phyloP scores from a whole-genome alignment of 2,888 invertebrate species.

The Bruchidius siliquastri region DNA sequence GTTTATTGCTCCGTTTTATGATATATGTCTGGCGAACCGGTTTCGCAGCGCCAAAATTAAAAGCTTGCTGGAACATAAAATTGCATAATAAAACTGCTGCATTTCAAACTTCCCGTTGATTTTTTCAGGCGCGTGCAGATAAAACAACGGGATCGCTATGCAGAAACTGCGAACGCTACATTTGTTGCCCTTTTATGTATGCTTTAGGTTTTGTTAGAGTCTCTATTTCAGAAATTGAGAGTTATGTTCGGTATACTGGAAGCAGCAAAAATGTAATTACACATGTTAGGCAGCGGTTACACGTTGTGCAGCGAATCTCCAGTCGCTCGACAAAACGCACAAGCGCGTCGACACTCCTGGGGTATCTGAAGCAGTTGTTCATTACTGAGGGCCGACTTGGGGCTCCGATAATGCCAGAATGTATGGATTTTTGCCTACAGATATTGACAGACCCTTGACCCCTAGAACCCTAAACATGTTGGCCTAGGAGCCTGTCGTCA shows the following conservation, averaged over 20 bases:
- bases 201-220: not conserved
- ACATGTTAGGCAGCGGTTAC: too few species aligned
- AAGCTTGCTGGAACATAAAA: not conserved
- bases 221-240: not conserved
- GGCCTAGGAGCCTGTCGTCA: too few species aligned
- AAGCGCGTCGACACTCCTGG: too few species aligned
- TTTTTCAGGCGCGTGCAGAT: not conserved
- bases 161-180: not conserved
- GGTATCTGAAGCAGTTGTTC: too few species aligned
- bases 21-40: not conserved
- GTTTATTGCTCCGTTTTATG: not conserved
- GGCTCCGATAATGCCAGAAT: too few species aligned
- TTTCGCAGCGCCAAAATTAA: not conserved
- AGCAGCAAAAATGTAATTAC: not conserved
- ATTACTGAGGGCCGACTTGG: too few species aligned
- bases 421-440: too few species aligned
- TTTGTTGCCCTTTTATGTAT: not conserved
- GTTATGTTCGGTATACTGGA: not conserved
- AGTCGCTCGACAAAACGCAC: too few species aligned
- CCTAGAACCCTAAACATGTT: too few species aligned
- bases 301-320: too few species aligned
- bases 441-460: too few species aligned
- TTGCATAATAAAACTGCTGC: not conserved
- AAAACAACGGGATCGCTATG: not conserved
- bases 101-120: not conserved